Evolutionary conservation across 2,797 vertebrate species (phyloP).

Genomic region (Poecilia picta): DNA sequence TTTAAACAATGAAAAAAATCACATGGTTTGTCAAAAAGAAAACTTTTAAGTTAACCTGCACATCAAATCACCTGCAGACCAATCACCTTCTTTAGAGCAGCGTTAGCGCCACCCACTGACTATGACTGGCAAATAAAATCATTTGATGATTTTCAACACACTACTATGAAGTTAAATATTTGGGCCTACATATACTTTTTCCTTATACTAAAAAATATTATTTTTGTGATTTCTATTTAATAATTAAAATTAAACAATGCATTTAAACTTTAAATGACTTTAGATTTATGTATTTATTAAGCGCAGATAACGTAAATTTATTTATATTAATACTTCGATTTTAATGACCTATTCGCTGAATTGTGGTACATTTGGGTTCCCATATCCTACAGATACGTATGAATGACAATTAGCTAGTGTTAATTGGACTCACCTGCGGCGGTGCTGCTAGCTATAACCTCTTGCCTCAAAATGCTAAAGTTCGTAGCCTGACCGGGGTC

Average conservation of each 20-base stretch:
- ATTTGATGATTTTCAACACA: not conserved
- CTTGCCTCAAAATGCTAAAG: rapidly evolving
- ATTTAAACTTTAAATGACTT: not conserved
- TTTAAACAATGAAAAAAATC: not conserved
- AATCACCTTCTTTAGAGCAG: not conserved
- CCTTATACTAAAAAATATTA: not conserved
- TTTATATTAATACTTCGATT: not conserved
- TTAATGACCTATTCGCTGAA: not conserved
- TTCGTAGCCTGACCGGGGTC: not conserved
- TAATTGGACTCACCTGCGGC: constrained; percentile 50
- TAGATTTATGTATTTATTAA: not conserved
- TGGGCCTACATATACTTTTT: not conserved
- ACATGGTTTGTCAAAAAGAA: not conserved
- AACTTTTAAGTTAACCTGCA: not conserved
- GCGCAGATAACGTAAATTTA: not conserved
- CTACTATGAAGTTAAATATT: not conserved
- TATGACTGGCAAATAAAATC: not conserved
- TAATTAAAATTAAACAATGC: no score
- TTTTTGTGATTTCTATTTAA: not conserved
- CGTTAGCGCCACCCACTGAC: not conserved
- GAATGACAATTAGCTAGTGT: constrained; percentile 23
- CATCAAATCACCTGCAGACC: not conserved
- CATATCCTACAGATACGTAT: constrained; percentile 9
- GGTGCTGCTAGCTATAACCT: constrained; percentile 15
- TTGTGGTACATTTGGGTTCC: not conserved